Conservation (phyloP, 2,113 vertebrate species). For the Zonotrichia leucophrys region DNA sequence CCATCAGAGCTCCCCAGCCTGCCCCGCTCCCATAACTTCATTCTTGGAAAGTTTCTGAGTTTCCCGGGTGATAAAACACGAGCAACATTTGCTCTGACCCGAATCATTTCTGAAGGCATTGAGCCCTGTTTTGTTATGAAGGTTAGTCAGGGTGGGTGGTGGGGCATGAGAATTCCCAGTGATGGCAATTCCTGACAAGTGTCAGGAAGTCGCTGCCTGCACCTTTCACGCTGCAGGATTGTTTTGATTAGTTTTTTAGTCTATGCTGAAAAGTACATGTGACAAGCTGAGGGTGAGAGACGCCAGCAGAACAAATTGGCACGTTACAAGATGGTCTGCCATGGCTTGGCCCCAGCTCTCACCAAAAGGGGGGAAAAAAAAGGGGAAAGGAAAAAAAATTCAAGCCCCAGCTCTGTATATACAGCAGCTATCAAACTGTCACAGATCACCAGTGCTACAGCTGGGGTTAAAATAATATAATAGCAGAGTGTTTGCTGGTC, state of each 20-base stretch:
- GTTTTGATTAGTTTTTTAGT: not conserved
- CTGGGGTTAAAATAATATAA: not conserved
- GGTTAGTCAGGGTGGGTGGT: conserved; percentile 66
- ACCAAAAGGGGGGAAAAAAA: not conserved
- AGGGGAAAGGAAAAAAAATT: not conserved
- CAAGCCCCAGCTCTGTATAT: not conserved
- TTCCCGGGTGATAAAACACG: conserved; percentile 76
- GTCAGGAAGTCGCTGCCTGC: conserved; percentile 12
- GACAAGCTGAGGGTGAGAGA: not conserved
- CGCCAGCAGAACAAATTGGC: not conserved
- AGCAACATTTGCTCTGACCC: conserved; percentile 66
- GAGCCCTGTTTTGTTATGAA: conserved; percentile 68
- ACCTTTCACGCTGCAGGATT: not conserved
- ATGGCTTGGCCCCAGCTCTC: not conserved
- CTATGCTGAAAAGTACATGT: not conserved
- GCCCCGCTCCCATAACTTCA: conserved; percentile 62
- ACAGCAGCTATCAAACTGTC: not conserved
- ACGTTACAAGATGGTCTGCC: not conserved
- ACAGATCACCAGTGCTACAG: not conserved
- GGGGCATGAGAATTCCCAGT: conserved; percentile 73
- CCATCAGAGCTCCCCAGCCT: conserved; percentile 46
- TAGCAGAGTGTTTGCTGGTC: not conserved
- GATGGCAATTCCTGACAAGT: conserved; percentile 20
- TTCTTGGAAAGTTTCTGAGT: conserved; percentile 79
- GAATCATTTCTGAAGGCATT: conserved; percentile 65